Conservation (phyloP, 2,888 invertebrate species). For the Melieria crassipennis region DNA sequence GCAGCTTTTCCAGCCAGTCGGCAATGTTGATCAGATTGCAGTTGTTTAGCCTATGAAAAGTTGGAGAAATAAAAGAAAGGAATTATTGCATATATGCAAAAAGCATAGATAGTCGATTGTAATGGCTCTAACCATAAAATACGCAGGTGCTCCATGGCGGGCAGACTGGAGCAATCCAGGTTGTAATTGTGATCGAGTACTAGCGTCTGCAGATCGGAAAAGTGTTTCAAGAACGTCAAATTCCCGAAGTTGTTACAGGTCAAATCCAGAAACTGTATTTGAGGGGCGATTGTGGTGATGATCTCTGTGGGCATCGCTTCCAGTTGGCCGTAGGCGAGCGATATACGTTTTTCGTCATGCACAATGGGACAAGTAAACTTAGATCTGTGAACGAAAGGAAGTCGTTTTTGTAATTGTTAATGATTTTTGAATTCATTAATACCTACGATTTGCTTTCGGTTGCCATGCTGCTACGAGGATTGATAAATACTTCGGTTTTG, state of each 20-base stretch:
- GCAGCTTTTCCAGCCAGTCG: slow-evolving; percentile 76
- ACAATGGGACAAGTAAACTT: not conserved
- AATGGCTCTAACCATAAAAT: slow-evolving; percentile 73
- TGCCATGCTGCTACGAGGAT: too few relatives aligned
- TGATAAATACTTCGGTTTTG: too few relatives aligned
- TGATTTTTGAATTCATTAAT: too few relatives aligned
- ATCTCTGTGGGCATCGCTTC: slow-evolving; percentile 72
- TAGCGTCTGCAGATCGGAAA: slow-evolving; percentile 75
- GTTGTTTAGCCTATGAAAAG: slow-evolving; percentile 63
- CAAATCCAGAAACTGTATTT: slow-evolving; percentile 73
- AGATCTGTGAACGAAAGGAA: too few relatives aligned
- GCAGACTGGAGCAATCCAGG: slow-evolving; percentile 73
- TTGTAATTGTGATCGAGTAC: slow-evolving; percentile 83
- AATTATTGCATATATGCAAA: too few relatives aligned
- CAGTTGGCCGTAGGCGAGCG: slow-evolving; percentile 74
- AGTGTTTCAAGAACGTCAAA: slow-evolving; percentile 75
- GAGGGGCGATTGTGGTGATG: slow-evolving; percentile 69
- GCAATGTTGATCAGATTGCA: slow-evolving; percentile 72
- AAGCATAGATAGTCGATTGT: too few relatives aligned
- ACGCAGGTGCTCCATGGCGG: slow-evolving; percentile 74
- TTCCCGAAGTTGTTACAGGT: slow-evolving; percentile 78
- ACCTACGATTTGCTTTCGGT: too few relatives aligned
- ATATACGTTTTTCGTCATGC: slow-evolving; percentile 47
- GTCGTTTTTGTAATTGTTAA: too few relatives aligned
- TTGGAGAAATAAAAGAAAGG: too few relatives aligned